phyloP scores from a whole-genome alignment of 2,113 vertebrate species.

The Lasiurus borealis region DNA sequence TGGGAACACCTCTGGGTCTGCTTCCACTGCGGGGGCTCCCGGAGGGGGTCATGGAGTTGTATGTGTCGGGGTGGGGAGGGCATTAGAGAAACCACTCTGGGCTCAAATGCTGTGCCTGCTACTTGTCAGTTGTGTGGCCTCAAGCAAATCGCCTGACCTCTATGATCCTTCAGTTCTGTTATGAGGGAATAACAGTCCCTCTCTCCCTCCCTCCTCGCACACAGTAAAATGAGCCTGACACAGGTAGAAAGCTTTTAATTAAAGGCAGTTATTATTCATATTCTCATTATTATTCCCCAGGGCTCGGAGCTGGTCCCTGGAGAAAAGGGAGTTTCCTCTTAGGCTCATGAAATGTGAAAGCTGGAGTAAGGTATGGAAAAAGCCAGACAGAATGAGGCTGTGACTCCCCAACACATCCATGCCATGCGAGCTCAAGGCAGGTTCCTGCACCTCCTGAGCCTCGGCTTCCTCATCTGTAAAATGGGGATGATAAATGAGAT shows the following conservation, averaged over 20 bases:
- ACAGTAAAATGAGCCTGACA: not conserved
- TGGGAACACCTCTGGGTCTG: not conserved
- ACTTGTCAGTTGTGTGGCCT: not conserved
- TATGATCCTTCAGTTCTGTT: not conserved
- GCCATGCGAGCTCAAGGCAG: not conserved
- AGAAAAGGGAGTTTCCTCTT: not conserved
- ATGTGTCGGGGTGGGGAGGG: not conserved
- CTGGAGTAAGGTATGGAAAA: not conserved
- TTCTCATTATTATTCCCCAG: not conserved
- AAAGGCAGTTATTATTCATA: not conserved
- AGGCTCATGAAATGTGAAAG: not conserved
- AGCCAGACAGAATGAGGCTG: not conserved
- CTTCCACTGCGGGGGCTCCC: accelerated
- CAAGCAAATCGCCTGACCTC: not conserved
- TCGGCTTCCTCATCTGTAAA: not conserved
- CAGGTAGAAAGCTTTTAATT: slow-evolving; percentile 33
- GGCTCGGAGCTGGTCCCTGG: not conserved
- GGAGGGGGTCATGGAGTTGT: not conserved
- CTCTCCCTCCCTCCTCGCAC: not conserved
- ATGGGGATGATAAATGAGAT: no score
- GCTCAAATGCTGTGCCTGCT: not conserved
- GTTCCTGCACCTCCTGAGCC: not conserved
- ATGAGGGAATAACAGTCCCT: not conserved
- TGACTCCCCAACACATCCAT: not conserved
- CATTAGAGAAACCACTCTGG: not conserved